Conservation (phyloP, 2,113 vertebrate species). For the Ictidomys tridecemlineatus region DNA sequence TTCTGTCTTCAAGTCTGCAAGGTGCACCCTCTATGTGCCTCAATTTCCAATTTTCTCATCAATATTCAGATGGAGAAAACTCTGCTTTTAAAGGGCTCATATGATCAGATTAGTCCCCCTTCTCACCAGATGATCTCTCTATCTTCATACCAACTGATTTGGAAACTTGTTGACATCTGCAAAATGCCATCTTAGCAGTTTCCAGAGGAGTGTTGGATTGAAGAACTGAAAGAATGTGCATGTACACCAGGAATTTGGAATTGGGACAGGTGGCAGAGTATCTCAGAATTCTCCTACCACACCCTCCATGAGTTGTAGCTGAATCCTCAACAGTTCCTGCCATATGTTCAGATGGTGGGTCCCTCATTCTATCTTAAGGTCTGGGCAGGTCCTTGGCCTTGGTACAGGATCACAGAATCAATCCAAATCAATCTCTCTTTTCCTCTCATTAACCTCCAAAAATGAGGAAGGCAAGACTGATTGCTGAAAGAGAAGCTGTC, state of each 20-base stretch:
- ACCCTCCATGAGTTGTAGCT: neutral
- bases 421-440: neutral
- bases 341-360: neutral
- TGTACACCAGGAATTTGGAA: neutral
- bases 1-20: neutral
- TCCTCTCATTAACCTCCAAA: neutral
- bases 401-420: neutral
- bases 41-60: neutral
- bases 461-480: neutral
- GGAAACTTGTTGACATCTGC: neutral
- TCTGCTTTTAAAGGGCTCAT: neutral
- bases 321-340: neutral
- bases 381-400: neutral
- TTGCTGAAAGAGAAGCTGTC: neutral
- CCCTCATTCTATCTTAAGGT: neutral
- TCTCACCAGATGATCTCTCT: neutral
- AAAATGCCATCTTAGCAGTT: neutral
- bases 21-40: neutral
- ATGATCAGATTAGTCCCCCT: neutral
- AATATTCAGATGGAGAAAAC: neutral
- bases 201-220: neutral
- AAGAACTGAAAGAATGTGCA: neutral
- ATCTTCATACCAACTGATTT: neutral
- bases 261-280: fast-evolving
- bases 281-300: neutral